Conservation (phyloP, 1,140 invertebrate species). For the Colletes gigas region DNA sequence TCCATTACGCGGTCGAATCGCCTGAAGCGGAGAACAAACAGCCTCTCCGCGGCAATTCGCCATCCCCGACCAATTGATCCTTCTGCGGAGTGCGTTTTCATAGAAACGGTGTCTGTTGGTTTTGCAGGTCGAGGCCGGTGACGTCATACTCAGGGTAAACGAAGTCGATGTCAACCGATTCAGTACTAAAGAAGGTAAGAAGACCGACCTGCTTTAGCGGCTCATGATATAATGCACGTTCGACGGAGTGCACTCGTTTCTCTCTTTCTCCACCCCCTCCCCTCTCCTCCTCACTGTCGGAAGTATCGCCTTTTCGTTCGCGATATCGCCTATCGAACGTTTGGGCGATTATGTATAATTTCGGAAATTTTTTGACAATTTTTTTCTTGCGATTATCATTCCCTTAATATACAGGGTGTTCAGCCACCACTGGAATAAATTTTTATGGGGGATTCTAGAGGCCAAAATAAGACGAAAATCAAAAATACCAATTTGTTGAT, state of each 20-base stretch:
- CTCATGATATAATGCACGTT: constrained; percentile 26
- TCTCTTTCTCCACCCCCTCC: neutral
- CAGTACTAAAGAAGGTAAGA: constrained; percentile 93
- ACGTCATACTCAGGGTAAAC: constrained; percentile 96
- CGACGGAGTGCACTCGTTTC: constrained; percentile 4
- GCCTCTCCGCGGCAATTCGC: constrained; percentile 26
- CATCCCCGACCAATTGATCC: constrained; percentile 43
- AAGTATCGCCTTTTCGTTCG: constrained; percentile 3
- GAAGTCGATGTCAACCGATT: constrained; percentile 94
- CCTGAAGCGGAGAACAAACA: neutral
- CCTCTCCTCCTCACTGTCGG: too few species aligned
- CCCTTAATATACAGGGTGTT: too few species aligned
- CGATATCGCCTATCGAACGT: neutral
- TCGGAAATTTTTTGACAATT: too few species aligned
- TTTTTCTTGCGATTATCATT: too few species aligned
- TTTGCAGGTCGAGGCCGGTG: constrained; percentile 93
- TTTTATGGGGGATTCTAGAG: too few species aligned
- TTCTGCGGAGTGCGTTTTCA: constrained; percentile 52
- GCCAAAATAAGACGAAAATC: too few species aligned
- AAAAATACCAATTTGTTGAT: too few species aligned
- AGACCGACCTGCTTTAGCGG: constrained; percentile 30
- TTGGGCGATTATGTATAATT: neutral
- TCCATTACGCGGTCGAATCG: neutral
- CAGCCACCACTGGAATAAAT: too few species aligned
- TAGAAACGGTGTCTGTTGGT: constrained; percentile 67